Percentiles rank a stretch among this genome's conserved stretches.
Evolutionary conservation across 2,888 invertebrate species (phyloP).

Genomic region (Pharmacophagus antenor): DNA sequence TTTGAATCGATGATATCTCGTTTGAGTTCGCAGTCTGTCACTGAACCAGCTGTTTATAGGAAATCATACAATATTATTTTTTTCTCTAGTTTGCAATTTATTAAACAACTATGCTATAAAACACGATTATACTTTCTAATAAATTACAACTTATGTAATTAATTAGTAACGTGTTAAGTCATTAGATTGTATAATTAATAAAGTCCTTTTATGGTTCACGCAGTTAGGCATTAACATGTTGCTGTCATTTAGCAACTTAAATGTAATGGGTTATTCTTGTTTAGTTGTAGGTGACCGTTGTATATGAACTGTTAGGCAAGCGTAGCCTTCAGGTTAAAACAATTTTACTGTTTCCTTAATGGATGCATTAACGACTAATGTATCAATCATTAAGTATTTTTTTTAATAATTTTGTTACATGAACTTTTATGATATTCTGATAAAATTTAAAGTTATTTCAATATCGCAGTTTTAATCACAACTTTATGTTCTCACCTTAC

Average conservation of each 20-base stretch:
- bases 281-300: conserved; percentile 10
- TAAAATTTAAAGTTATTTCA: too few species aligned
- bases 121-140: too few species aligned
- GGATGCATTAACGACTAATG: background rate
- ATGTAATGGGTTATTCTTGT: conserved; percentile 25
- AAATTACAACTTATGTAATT: background rate
- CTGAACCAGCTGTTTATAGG: too few species aligned
- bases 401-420: background rate
- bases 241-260: background rate
- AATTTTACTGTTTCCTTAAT: conserved; percentile 16
- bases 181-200: background rate
- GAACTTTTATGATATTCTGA: background rate
- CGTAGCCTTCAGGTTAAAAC: conserved; percentile 20
- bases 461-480: too few species aligned
- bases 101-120: too few species aligned
- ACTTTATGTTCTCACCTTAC: too few species aligned
- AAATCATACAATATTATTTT: too few species aligned
- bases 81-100: too few species aligned
- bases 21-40: too few species aligned
- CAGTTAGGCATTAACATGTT: background rate
- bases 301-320: conserved; percentile 7
- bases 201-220: background rate
- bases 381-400: background rate
- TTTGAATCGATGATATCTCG: too few species aligned
- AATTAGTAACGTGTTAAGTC: background rate